These are phyloP conservation scores for Kradibia gibbosae DNA, from an alignment of 1,140 invertebrate genomes.

Conservation along the genomic window DNA sequence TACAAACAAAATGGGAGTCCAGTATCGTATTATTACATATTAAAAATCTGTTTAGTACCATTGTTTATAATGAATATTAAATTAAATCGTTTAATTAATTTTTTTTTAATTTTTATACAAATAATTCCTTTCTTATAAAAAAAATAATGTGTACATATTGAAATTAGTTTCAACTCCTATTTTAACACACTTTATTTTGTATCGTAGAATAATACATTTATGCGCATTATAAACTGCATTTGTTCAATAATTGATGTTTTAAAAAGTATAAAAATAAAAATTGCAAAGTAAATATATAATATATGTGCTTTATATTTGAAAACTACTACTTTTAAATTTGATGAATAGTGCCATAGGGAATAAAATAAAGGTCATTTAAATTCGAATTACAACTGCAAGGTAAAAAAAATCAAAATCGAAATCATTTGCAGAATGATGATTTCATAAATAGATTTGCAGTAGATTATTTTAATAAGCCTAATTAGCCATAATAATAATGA, in stretches of 20 bases:
- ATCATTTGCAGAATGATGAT: neutral
- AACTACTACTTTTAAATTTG: neutral
- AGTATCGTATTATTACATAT: too few species aligned
- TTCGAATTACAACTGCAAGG: neutral
- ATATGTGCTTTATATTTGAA: neutral
- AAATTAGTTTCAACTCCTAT: neutral
- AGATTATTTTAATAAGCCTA: slow-evolving; percentile 9
- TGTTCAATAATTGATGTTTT: slow-evolving; percentile 37
- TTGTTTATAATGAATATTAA: too few species aligned
- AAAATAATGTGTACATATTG: too few species aligned
- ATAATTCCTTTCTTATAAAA: too few species aligned
- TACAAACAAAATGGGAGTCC: neutral
- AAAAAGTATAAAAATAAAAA: slow-evolving; percentile 3
- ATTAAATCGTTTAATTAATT: too few species aligned
- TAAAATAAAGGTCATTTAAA: neutral
- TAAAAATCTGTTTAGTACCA: too few species aligned
- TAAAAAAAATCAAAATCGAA: neutral
- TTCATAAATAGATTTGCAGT: neutral
- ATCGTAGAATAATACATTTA: neutral
- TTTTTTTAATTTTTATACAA: too few species aligned
- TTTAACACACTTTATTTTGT: neutral
- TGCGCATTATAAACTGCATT: slow-evolving; percentile 9
- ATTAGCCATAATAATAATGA: neutral
- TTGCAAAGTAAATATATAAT: neutral
- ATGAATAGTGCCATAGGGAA: neutral